Conservation (phyloP, 2,113 vertebrate genomes). For the Scophthalmus maximus region DNA sequence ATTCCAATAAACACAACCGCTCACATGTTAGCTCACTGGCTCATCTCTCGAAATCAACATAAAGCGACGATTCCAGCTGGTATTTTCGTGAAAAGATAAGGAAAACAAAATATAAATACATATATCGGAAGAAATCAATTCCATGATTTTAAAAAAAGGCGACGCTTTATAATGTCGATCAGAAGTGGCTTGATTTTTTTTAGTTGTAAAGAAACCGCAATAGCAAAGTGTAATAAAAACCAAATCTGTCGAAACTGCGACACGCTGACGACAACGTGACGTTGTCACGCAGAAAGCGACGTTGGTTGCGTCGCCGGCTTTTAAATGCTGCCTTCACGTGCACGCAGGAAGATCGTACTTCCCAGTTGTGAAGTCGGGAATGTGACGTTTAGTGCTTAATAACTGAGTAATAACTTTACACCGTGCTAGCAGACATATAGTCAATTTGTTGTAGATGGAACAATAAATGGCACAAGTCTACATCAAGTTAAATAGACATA, state of each 20-base stretch:
- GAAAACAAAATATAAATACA: not conserved
- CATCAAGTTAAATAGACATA: too few species aligned
- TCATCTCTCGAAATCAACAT: not conserved
- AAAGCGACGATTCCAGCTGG: not conserved
- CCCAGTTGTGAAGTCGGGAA: too few species aligned
- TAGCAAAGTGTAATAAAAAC: accelerated
- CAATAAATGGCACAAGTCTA: too few species aligned
- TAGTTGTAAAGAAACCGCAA: not conserved
- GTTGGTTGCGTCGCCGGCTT: not conserved
- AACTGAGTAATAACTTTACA: too few species aligned
- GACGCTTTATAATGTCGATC: not conserved
- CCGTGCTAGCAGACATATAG: too few species aligned
- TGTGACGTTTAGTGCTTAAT: too few species aligned
- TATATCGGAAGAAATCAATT: not conserved
- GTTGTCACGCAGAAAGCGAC: constrained; percentile 14
- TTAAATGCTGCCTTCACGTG: too few species aligned
- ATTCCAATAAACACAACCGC: not conserved
- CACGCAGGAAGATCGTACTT: too few species aligned
- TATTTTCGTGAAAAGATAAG: constrained; percentile 43
- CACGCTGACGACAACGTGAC: not conserved
- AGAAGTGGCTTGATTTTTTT: not conserved
- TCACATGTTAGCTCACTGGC: constrained; percentile 54
- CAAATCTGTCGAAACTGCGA: constrained; percentile 57
- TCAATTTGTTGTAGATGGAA: too few species aligned
- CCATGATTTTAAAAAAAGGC: too few species aligned